Evolutionary conservation across 2,113 vertebrate genomes (phyloP), one percentile per base, ranked within the genome.

Genomic region (Dicrurus megarhynchus): DNA sequence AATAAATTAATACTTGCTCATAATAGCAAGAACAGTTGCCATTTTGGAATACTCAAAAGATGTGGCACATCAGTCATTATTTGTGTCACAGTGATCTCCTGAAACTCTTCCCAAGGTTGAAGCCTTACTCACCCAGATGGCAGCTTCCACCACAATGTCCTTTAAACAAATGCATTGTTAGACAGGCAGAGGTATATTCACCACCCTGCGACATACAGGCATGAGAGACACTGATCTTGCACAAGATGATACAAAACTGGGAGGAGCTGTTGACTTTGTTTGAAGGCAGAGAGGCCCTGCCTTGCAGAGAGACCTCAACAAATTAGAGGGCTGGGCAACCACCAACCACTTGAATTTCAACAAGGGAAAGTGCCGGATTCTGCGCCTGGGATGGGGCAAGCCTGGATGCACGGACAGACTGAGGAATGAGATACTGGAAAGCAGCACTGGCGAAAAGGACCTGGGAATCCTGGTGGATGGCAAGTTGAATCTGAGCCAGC

Each of bases 371-470:
- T 15, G 11, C 1, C 2, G 2, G 37, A 28, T 52, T 27, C 53
- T 67, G 11, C 21, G 27, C 26, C 53, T 76, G 44, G 37, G 9
- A 11, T 35, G 5, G 26, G 32, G 21, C 32, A 49, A 3, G 11
- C 17, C 35, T 37, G 53, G 3, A 0, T 37, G 11, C 10, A 15
- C 2, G 3, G 4, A 35, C 21, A 32, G 61, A 32, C 0, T 85
- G 32, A 6, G 21, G 11, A 59, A 32, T 9, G 14, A 27, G 44
- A 22, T 6, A 0, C 17, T 52, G 0, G 32, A 59, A 41, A 30
- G 16, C 26, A 61, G 55, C 0, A 0, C 26, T 1, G 1, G 1
- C 0, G 46, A 71, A 77, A 68, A 9, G 16, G 24, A 5, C 16
- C 1, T 35, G 2, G 10, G 19, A 5, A 4, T 42, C 35, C 30